These are phyloP conservation scores for Drosophila punjabiensis DNA, from an alignment of 1,140 invertebrate genomes.

Conservation along the genomic window DNA sequence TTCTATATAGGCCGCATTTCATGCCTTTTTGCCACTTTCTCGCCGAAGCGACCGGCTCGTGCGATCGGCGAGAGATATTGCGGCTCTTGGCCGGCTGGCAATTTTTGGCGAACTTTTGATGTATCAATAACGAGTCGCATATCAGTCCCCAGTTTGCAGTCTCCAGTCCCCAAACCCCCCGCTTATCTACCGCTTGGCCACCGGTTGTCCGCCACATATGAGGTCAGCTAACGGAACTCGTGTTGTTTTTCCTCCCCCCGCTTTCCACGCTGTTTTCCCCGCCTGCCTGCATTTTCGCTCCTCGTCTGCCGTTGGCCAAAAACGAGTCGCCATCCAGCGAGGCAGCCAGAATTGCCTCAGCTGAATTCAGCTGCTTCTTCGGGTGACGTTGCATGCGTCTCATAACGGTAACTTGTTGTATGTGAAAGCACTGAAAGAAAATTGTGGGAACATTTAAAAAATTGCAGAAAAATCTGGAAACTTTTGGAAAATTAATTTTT, in stretches of 20 bases:
- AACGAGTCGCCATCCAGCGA: slow-evolving; percentile 59
- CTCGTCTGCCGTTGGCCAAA: slow-evolving; percentile 62
- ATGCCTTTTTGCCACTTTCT: slow-evolving; percentile 64
- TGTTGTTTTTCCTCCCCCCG: slow-evolving; percentile 19
- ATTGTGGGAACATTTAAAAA: neutral
- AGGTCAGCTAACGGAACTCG: slow-evolving; percentile 71
- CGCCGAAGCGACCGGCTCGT: slow-evolving; percentile 32
- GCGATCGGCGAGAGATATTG: slow-evolving; percentile 54
- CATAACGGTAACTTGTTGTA: slow-evolving; percentile 42
- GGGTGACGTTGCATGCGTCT: slow-evolving; percentile 45
- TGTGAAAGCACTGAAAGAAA: slow-evolving; percentile 8
- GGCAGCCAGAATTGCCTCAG: slow-evolving; percentile 16
- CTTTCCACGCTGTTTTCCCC: slow-evolving; percentile 11
- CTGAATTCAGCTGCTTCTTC: slow-evolving; percentile 24
- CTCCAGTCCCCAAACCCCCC: neutral
- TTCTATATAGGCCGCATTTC: slow-evolving; percentile 7
- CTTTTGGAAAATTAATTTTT: neutral
- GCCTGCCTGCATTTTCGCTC: slow-evolving; percentile 39
- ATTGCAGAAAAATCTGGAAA: rapidly evolving
- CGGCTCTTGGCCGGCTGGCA: slow-evolving; percentile 23
- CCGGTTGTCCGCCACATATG: slow-evolving; percentile 70
- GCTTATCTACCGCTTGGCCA: slow-evolving; percentile 10
- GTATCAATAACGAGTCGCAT: slow-evolving; percentile 64
- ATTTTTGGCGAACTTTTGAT: slow-evolving; percentile 64
- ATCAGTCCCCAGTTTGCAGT: slow-evolving; percentile 11